Evolutionary conservation across 2,888 invertebrate genomes (phyloP).

Genomic region (Torymus texanus): DNA sequence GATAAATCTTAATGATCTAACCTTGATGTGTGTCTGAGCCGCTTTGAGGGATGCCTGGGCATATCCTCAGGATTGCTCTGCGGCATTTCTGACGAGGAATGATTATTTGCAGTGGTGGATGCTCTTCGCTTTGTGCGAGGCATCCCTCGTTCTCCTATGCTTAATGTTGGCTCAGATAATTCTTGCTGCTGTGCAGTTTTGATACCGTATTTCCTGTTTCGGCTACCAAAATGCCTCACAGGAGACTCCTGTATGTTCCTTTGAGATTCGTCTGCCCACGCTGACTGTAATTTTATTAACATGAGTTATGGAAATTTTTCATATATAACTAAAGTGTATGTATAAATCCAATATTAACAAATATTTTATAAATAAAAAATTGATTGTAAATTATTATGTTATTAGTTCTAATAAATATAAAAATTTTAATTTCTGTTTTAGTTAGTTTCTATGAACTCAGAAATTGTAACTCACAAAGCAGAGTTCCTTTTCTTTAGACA

Average conservation of each 20-base stretch:
- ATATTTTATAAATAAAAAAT: background rate
- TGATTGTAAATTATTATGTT: no score
- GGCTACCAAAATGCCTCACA: constrained; percentile 32
- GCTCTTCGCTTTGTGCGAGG: constrained; percentile 75
- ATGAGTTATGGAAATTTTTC: no score
- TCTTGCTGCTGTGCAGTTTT: constrained; percentile 45
- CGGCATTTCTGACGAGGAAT: constrained; percentile 70
- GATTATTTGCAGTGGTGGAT: constrained; percentile 72
- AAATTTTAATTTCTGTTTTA: background rate
- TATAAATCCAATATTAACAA: background rate
- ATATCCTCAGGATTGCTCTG: constrained; percentile 72
- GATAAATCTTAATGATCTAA: background rate
- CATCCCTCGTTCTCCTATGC: constrained; percentile 71
- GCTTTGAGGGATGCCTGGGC: constrained; percentile 72
- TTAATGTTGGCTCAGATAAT: constrained; percentile 58
- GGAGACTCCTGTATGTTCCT: constrained; percentile 43
- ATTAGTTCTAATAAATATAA: background rate
- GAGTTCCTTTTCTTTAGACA: constrained; percentile 29
- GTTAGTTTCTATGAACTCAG: background rate
- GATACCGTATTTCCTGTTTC: constrained; percentile 39
- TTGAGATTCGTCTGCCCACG: constrained; percentile 59
- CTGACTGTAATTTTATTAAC: constrained; percentile 54
- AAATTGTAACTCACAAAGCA: constrained; percentile 22
- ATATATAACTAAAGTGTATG: no score
- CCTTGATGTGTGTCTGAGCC: constrained; percentile 72